A percentile compares a stretch with the other conserved stretches of the same genome.
These are phyloP conservation scores for Helobdella robusta DNA, from an alignment of 2,888 invertebrate species.

Conservation along the genomic window DNA sequence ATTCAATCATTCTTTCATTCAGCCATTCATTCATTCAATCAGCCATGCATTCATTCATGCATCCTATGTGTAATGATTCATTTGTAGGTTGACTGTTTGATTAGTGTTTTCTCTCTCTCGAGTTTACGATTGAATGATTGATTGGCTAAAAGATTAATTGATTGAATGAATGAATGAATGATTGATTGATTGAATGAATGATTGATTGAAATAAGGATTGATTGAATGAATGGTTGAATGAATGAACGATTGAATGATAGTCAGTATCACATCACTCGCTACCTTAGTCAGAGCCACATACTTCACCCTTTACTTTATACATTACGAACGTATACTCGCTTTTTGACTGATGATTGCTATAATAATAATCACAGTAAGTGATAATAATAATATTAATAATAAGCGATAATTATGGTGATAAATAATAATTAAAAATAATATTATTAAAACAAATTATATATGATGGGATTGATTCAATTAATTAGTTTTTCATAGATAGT, in stretches of 20 bases:
- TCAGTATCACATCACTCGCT: neutral
- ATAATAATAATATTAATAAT: too few relatives aligned
- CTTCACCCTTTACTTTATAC: neutral
- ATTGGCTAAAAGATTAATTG: neutral
- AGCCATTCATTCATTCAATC: neutral
- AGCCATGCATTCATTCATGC: neutral
- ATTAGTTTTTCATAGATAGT: too few relatives aligned
- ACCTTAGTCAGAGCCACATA: neutral
- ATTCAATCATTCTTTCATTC: neutral
- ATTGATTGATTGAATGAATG: neutral
- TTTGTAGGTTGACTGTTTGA: neutral
- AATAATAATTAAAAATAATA: too few relatives aligned
- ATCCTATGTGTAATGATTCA: neutral
- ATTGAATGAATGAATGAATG: neutral
- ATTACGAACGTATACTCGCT: too few relatives aligned
- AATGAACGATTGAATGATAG: neutral
- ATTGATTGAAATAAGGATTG: neutral
- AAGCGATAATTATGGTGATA: too few relatives aligned
- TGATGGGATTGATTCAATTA: too few relatives aligned
- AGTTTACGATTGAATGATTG: neutral
- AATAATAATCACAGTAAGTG: too few relatives aligned
- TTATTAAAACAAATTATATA: too few relatives aligned
- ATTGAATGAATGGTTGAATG: neutral
- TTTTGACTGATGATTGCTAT: too few relatives aligned
- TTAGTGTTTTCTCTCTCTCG: neutral